Evolutionary conservation across 2,113 vertebrate species (phyloP).

Genomic region (Paratilapia polleni): DNA sequence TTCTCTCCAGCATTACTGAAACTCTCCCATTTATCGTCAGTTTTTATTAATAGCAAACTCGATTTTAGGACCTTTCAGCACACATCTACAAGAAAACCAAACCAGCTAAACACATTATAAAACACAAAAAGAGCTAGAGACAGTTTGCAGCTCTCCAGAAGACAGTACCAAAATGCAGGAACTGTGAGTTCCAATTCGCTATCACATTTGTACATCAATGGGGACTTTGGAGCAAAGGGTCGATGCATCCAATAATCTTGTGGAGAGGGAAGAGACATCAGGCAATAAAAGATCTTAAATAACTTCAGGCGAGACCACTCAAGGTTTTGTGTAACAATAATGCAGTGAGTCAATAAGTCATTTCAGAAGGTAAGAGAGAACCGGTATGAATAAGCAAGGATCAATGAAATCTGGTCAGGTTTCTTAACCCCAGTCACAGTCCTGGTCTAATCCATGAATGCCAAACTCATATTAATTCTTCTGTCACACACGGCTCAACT

Average conservation of each 20-base stretch:
- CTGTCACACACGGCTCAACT: not conserved
- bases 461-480: not conserved
- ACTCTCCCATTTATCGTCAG: not conserved
- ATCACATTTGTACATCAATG: not conserved
- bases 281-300: not conserved
- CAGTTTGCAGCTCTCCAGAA: not conserved
- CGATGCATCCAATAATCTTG: not conserved
- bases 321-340: not conserved
- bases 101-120: not conserved
- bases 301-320: not conserved
- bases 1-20: not conserved
- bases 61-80: not conserved
- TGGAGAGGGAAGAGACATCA: not conserved
- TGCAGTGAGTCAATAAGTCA: not conserved
- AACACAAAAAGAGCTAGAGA: not conserved
- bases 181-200: not conserved
- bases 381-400: not conserved
- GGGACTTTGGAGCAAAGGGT: not conserved
- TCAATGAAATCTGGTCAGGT: not conserved
- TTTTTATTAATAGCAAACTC: not conserved
- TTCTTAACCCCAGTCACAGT: not conserved
- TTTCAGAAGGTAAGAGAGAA: not conserved
- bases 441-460: not conserved
- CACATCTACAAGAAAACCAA: not conserved
- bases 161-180: not conserved